phyloP scores from a whole-genome alignment of 2,888 invertebrate genomes.

The Aethes cnicana region DNA sequence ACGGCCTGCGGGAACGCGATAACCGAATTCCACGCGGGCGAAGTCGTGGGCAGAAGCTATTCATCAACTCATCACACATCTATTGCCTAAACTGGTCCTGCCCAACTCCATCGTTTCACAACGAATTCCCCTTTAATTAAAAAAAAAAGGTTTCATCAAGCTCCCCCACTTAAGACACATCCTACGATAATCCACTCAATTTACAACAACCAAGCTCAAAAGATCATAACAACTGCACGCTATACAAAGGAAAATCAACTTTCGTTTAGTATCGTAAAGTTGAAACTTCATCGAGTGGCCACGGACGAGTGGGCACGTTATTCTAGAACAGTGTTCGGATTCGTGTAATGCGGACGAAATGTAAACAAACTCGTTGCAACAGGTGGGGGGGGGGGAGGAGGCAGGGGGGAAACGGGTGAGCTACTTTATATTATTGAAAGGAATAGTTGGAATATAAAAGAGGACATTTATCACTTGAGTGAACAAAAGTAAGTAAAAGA shows the following conservation, averaged over 20 bases:
- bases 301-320: slow-evolving; percentile 16
- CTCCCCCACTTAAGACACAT: slow-evolving; percentile 5
- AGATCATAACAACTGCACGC: slow-evolving; percentile 4
- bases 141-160: slow-evolving; percentile 6
- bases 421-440: slow-evolving; percentile 10
- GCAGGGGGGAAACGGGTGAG: slow-evolving; percentile 33
- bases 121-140: no score
- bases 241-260: slow-evolving; percentile 16
- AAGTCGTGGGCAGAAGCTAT: no score
- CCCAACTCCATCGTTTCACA: no score
- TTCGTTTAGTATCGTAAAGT: slow-evolving; percentile 15
- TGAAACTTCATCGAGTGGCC: slow-evolving; percentile 16
- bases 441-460: slow-evolving; percentile 3
- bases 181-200: slow-evolving; percentile 17
- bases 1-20: no score
- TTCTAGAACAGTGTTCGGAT: slow-evolving; percentile 58
- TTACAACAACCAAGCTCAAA: not conserved
- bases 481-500: no score
- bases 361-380: slow-evolving; percentile 67
- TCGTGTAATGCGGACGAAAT: slow-evolving; percentile 43
- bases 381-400: slow-evolving; percentile 43
- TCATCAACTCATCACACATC: no score
- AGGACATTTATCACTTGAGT: no score
- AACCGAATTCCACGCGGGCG: no score
- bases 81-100: no score